These are phyloP conservation scores for Trichonephila clavata DNA, from an alignment of 1,140 invertebrate genomes.

Conservation along the genomic window DNA sequence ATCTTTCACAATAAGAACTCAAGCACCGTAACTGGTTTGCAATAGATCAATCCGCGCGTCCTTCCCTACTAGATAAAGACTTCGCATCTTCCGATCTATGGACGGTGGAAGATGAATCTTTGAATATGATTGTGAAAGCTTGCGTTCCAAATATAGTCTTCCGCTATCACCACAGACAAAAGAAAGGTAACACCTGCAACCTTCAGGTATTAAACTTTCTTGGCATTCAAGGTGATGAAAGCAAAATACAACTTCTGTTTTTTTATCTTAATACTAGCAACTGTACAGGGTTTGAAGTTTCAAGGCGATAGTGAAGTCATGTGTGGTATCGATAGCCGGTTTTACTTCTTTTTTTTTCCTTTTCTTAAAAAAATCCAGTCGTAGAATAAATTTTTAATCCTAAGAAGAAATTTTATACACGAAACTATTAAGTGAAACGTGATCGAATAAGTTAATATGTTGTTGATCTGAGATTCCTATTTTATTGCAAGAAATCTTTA, in stretches of 20 bases:
- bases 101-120: background rate
- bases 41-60: constrained; percentile 5
- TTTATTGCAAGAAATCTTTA: no score
- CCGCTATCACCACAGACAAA: constrained; percentile 24
- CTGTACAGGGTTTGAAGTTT: constrained; percentile 6
- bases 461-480: no score
- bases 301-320: constrained; percentile 14
- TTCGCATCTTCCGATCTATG: background rate
- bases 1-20: background rate
- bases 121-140: background rate
- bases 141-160: constrained; percentile 24
- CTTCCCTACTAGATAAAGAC: background rate
- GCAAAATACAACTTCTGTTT: constrained; percentile 9
- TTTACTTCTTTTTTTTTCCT: background rate
- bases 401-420: no score
- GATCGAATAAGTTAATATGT: no score
- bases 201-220: constrained; percentile 45
- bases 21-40: constrained; percentile 21
- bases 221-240: constrained; percentile 23
- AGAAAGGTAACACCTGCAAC: constrained; percentile 44
- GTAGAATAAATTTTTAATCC: no score
- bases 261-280: constrained; percentile 3
- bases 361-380: background rate
- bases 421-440: no score
- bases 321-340: constrained; percentile 25